These are phyloP conservation scores for Pseudochaenichthys georgianus DNA, from an alignment of 2,797 vertebrate genomes.

Conservation along the genomic window DNA sequence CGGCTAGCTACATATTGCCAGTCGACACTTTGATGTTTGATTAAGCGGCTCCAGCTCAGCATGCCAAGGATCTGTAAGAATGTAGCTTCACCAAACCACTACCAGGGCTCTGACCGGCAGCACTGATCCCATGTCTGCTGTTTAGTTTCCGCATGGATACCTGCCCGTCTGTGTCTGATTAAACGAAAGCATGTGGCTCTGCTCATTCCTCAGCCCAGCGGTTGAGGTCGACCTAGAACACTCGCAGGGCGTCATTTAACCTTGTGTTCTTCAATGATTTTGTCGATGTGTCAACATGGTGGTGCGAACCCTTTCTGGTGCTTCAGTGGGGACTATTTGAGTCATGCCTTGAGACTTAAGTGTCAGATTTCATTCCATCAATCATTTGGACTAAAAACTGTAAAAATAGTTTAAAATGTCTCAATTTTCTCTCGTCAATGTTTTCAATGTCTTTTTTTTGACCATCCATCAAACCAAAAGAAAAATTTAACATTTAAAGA, in stretches of 20 bases:
- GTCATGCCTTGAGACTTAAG: neutral
- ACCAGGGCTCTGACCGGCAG: neutral
- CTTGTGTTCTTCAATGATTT: constrained; percentile 22
- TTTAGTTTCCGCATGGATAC: constrained; percentile 5
- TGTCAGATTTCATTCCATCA: no score
- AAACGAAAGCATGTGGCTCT: constrained; percentile 27
- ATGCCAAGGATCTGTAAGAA: constrained; percentile 42
- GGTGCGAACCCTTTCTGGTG: constrained; percentile 11
- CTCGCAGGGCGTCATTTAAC: constrained; percentile 17
- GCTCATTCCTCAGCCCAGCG: constrained; percentile 19
- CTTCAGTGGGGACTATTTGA: constrained; percentile 14
- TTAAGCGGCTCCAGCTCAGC: constrained; percentile 43
- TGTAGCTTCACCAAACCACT: constrained; percentile 28
- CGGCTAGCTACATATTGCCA: constrained; percentile 57
- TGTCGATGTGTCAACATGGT: constrained; percentile 16
- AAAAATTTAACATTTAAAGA: neutral
- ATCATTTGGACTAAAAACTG: no score
- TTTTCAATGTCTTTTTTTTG: neutral
- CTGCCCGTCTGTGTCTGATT: constrained; percentile 40
- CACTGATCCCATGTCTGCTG: neutral
- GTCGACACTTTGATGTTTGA: constrained; percentile 63
- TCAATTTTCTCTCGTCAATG: neutral
- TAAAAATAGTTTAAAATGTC: neutral
- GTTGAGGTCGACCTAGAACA: constrained; percentile 19
- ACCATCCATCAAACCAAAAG: neutral